These are phyloP conservation scores for Lepidurus couesii DNA, from an alignment of 1,140 invertebrate species.

Conservation along the genomic window DNA sequence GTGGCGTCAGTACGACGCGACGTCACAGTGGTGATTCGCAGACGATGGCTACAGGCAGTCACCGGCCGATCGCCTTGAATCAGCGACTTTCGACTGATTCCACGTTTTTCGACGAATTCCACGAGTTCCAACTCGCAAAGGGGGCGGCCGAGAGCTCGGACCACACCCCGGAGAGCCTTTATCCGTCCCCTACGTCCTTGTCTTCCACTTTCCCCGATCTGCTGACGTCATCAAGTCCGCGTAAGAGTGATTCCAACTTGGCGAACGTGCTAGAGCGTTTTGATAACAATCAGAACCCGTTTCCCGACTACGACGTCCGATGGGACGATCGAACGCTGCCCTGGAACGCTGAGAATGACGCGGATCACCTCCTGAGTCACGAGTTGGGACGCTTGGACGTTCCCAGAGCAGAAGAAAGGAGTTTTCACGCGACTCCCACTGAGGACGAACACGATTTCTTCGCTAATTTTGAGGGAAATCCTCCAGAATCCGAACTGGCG, in stretches of 20 bases:
- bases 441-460: not conserved
- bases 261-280: not conserved
- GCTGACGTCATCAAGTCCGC: not conserved
- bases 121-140: not conserved
- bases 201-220: not conserved
- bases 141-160: not conserved
- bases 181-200: not conserved
- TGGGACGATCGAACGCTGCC: not conserved
- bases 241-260: not conserved
- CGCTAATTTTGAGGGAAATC: not conserved
- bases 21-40: not conserved
- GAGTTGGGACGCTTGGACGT: not conserved
- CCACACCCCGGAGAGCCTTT: not conserved
- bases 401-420: not conserved
- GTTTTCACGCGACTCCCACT: not conserved
- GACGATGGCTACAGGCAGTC: not conserved
- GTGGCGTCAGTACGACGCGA: not conserved
- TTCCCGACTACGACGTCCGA: not conserved
- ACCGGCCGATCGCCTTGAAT: not conserved
- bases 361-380: not conserved
- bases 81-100: not conserved
- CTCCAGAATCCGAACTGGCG: not conserved
- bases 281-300: slow-evolving; percentile 6
- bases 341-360: not conserved
- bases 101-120: not conserved